Evolutionary conservation across 2,797 vertebrate genomes (phyloP).

Genomic region (Myripristis murdjan): DNA sequence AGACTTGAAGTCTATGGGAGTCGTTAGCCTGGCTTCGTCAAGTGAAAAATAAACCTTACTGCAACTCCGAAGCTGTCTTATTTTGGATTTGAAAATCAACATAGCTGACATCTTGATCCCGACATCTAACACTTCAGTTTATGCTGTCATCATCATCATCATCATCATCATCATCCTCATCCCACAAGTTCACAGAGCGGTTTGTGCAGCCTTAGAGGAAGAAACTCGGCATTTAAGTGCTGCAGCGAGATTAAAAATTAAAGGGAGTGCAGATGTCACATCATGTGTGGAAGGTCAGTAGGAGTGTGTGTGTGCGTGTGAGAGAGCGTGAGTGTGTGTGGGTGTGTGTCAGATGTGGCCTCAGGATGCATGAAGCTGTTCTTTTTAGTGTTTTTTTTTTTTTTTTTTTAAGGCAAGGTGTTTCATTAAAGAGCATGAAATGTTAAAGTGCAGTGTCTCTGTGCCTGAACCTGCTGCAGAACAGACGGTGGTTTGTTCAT

Average conservation of each 20-base stretch:
- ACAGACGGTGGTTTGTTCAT: background rate
- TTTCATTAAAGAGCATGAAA: slow-evolving; percentile 16
- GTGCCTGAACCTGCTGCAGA: no score
- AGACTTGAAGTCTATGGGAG: no score
- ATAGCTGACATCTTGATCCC: no score
- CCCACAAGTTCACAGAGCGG: slow-evolving; percentile 3
- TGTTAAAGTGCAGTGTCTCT: background rate
- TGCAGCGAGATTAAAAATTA: slow-evolving; percentile 29
- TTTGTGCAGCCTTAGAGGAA: background rate
- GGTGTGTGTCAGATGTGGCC: slow-evolving; percentile 2
- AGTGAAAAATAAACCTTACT: no score
- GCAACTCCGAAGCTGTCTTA: no score
- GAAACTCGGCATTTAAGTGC: background rate
- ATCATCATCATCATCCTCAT: slow-evolving; percentile 9
- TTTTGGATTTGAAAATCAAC: no score
- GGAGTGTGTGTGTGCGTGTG: background rate
- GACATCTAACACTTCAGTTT: no score
- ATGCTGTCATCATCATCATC: slow-evolving; percentile 9
- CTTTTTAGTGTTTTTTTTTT: background rate
- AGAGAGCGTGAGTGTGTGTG: background rate
- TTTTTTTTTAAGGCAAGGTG: background rate
- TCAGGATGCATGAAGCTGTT: no score
- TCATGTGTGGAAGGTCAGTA: slow-evolving; percentile 24
- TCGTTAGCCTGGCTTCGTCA: no score
- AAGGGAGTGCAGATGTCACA: slow-evolving; percentile 34